Evolutionary conservation across 2,797 vertebrate species (phyloP), one percentile per base, ranked within the genome.

Genomic region (Oryzias dopingdopingensis): DNA sequence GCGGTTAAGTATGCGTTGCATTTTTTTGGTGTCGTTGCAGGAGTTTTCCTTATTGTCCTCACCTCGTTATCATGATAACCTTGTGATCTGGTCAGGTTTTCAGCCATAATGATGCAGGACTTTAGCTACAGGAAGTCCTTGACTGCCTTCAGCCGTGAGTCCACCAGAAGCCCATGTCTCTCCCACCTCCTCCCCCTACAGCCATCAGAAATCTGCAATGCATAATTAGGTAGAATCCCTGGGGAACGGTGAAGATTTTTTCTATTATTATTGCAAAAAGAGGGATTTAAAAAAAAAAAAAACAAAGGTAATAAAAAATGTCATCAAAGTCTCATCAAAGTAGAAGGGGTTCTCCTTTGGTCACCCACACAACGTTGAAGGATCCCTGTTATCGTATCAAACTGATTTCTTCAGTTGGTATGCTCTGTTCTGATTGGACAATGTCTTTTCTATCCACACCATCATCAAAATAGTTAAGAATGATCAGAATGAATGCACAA

Each of bases 31-130:
- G 69, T 70, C 59, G 2, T 52, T 24, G 59, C 67, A 0, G 72
- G 73, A 68, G 74, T 85, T 84, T 77, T 77, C 63, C 70, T 80
- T 54, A 70, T 83, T 57, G 57, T 70, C 70, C 62, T 65, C 62
- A 49, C 66, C 85, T 90, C 88, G 79, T 90, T 89, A 89, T 73
- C 76, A 66, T 70, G 23, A 56, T 79, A 77, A 87, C 88, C 88
- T 85, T 80, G 74, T 77, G 78, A 86, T 84, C 81, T 58, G 75
- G 65, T 58, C 72, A 67, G 44, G 81, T 81, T 68, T 65, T 54
- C 56, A 52, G 44, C 57, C 1, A 46, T 85, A 86, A 86, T 83
- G 81, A 87, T 74, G 77, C 70, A 56, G 20, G 22, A 47, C 23
- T 22, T 47, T 14, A 47, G 45, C 22, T 12, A 47, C 45, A 23